Evolutionary conservation across 2,113 vertebrate genomes (phyloP).

Genomic region (Corythoichthys haematopterus): DNA sequence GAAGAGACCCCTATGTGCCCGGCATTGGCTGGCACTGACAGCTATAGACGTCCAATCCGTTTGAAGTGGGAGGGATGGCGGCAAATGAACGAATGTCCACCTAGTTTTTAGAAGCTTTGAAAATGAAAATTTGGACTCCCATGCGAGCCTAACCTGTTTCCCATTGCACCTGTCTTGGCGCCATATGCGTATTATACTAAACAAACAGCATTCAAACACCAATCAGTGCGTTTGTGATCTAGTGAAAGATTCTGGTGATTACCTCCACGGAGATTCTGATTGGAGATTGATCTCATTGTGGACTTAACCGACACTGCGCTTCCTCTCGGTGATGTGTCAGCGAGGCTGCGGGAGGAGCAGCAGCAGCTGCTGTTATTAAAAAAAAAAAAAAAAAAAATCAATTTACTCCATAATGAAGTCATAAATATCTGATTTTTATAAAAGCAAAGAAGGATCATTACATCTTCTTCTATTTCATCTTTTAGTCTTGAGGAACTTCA

Average conservation of each 20-base stretch:
- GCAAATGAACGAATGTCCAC: too few relatives aligned
- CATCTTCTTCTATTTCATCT: too few relatives aligned
- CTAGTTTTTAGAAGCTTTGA: too few relatives aligned
- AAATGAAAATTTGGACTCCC: too few relatives aligned
- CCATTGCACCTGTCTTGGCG: conserved; percentile 31
- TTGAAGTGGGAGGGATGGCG: too few relatives aligned
- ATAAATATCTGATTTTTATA: neutral
- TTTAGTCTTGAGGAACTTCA: too few relatives aligned
- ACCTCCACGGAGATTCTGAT: conserved; percentile 55
- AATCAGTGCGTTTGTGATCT: conserved; percentile 63
- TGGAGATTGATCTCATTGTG: conserved; percentile 64
- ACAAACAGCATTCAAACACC: conserved; percentile 36
- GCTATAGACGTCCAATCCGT: too few relatives aligned
- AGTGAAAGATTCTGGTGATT: conserved; percentile 59
- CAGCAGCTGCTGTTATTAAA: conserved; percentile 4
- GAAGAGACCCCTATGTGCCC: too few relatives aligned
- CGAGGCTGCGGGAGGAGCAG: conserved; percentile 13
- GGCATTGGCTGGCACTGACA: too few relatives aligned
- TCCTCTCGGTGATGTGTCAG: conserved; percentile 41
- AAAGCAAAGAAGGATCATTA: neutral
- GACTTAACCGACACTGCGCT: conserved; percentile 51
- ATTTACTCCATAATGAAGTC: neutral
- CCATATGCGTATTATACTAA: conserved; percentile 28
- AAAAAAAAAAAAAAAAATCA: neutral
- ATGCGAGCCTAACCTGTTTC: neutral